Evolutionary conservation across 1,140 invertebrate species (phyloP), one percentile per base, ranked within the genome.

Genomic region (Holotrichia oblita): DNA sequence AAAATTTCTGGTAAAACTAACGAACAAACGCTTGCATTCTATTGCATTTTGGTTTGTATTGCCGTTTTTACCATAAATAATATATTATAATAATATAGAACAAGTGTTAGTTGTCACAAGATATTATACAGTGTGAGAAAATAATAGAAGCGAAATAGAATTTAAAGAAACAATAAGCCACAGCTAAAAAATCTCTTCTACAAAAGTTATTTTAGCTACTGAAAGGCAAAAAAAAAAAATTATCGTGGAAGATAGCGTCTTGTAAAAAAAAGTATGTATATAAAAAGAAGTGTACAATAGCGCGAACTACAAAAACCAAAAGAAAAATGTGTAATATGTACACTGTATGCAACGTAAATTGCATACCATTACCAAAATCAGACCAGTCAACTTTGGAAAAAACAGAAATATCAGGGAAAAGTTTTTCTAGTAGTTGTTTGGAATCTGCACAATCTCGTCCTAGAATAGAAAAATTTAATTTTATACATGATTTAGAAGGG

Each of bases 351-450:
- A 69, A 27, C 8, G 10, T 6, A 69, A 27, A 69, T 69, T 69
- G 61, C 22, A 69, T 69, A 69, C 61, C 61, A 20, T 69, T 69
- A 69, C 61, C 22, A 69, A 69, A 69, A 69, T 27, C 61, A 69
- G 20, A 69, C 61, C 61, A 69, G 61, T 69, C 61, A 69, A 69
- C 61, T 4, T 69, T 69, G 61, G 61, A 69, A 69, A 69, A 69
- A 64, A 64, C 6, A 69, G 61, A 69, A 69, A 27, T 69, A 69
- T 69, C 22, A 69, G 61, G 61, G 27, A 69, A 69, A 69, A 69
- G 61, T 69, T 69, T 69, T 69, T 69, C 61, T 17, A 69, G 61
- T 20, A 69, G 20, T 34, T 69, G 61, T 34, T 69, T 69, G 20
- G 61, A 34, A 27, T 69, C 61, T 7, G 27, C 61, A 27, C 22